Evolutionary conservation across 1,140 invertebrate genomes (phyloP).

Genomic region (Papilio helenus): DNA sequence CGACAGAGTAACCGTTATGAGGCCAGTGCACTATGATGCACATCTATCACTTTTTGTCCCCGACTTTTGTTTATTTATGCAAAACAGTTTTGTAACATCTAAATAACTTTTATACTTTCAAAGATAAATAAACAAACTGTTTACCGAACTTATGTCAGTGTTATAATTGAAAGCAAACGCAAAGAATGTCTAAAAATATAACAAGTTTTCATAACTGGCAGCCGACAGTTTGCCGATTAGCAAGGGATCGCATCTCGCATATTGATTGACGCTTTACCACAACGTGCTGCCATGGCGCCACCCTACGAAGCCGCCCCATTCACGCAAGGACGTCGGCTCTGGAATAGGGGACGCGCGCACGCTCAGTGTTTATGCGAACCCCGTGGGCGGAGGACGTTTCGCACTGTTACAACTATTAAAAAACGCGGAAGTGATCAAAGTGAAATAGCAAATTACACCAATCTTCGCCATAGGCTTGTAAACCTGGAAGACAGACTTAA

Average conservation of each 20-base stretch:
- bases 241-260: slow-evolving; percentile 72
- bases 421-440: slow-evolving; percentile 57
- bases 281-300: slow-evolving; percentile 72
- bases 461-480: slow-evolving; percentile 43
- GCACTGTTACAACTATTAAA: slow-evolving; percentile 39
- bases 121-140: background rate
- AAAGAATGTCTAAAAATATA: background rate
- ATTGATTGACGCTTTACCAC: slow-evolving; percentile 79
- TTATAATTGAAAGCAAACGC: background rate
- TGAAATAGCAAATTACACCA: slow-evolving; percentile 45
- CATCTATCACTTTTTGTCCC: background rate
- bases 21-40: background rate
- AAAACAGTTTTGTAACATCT: background rate
- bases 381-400: slow-evolving; percentile 61
- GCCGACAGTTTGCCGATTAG: slow-evolving; percentile 55
- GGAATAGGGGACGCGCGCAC: slow-evolving; percentile 79
- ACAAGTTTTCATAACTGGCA: slow-evolving; percentile 32
- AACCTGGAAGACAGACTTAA: slow-evolving; percentile 68
- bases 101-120: background rate
- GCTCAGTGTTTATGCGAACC: slow-evolving; percentile 69
- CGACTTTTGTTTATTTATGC: background rate
- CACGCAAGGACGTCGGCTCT: slow-evolving; percentile 74
- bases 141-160: background rate
- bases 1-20: background rate
- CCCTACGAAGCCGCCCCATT: slow-evolving; percentile 75